Conservation (phyloP, 2,113 vertebrate species). For the Tragelaphus imberbis region DNA sequence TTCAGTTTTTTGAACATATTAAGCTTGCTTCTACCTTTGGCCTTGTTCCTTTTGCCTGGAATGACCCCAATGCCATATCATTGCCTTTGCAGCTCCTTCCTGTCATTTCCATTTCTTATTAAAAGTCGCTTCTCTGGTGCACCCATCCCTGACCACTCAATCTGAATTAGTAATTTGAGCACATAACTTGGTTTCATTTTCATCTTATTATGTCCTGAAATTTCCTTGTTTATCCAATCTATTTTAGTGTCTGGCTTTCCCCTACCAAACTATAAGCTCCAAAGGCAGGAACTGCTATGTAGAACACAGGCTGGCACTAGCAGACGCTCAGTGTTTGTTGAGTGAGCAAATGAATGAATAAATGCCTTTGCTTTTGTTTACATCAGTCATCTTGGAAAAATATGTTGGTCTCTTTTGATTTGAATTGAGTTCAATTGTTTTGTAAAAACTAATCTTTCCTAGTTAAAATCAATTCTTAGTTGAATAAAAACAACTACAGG, state of each 20-base stretch:
- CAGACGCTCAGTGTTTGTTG: background rate
- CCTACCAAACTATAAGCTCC: background rate
- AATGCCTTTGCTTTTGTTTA: background rate
- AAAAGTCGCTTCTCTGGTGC: background rate
- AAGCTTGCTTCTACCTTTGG: background rate
- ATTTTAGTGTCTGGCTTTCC: background rate
- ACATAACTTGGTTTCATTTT: slow-evolving; percentile 15
- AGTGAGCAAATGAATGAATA: background rate
- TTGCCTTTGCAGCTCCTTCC: background rate
- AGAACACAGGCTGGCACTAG: background rate
- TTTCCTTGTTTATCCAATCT: background rate
- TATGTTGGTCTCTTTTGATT: background rate
- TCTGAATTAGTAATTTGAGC: background rate
- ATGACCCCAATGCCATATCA: background rate
- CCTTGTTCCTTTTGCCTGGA: background rate
- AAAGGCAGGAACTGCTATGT: background rate
- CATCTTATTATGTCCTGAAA: background rate
- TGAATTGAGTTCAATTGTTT: background rate
- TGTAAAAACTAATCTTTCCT: background rate
- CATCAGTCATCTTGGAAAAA: background rate
- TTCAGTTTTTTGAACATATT: background rate
- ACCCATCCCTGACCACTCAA: background rate
- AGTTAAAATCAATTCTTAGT: background rate
- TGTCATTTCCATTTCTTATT: background rate
- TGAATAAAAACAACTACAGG: background rate